Conservation (phyloP, 2,797 vertebrate species). For the Microhierax caerulescens region DNA sequence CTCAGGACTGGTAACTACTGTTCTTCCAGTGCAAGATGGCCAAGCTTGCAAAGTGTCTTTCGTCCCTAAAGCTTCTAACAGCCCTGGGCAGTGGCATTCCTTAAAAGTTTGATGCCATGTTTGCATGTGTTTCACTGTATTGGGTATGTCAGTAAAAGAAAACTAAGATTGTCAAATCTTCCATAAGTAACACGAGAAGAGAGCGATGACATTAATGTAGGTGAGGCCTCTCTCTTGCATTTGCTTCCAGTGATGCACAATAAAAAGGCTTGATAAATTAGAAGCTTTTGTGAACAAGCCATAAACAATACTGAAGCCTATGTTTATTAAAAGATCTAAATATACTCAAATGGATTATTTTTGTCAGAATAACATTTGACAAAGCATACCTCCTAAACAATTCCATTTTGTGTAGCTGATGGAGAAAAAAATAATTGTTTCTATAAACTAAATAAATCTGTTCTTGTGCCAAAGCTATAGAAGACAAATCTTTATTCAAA, state of each 20-base stretch:
- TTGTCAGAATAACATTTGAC: slow-evolving; percentile 25
- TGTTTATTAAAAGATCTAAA: slow-evolving; percentile 59
- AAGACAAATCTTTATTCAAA: slow-evolving; percentile 75
- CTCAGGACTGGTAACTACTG: neutral
- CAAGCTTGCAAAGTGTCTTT: neutral
- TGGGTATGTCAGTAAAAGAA: neutral
- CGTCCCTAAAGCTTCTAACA: neutral
- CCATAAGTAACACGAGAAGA: neutral
- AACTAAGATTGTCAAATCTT: neutral
- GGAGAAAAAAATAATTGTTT: slow-evolving; percentile 70
- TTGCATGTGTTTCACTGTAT: neutral
- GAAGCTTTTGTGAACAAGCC: slow-evolving; percentile 57
- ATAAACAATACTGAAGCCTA: neutral
- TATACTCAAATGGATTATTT: slow-evolving; percentile 48
- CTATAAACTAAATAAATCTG: slow-evolving; percentile 71
- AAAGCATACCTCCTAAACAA: slow-evolving; percentile 21
- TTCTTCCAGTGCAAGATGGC: neutral
- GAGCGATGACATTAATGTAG: neutral
- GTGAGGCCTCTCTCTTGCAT: neutral
- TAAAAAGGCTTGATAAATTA: slow-evolving; percentile 53
- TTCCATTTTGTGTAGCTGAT: slow-evolving; percentile 31
- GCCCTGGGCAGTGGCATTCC: neutral
- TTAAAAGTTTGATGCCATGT: neutral
- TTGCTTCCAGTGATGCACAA: slow-evolving; percentile 2
- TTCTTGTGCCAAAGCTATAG: slow-evolving; percentile 64